These are phyloP conservation scores for Nysson spinosus DNA, from an alignment of 2,888 invertebrate genomes.

Conservation along the genomic window DNA sequence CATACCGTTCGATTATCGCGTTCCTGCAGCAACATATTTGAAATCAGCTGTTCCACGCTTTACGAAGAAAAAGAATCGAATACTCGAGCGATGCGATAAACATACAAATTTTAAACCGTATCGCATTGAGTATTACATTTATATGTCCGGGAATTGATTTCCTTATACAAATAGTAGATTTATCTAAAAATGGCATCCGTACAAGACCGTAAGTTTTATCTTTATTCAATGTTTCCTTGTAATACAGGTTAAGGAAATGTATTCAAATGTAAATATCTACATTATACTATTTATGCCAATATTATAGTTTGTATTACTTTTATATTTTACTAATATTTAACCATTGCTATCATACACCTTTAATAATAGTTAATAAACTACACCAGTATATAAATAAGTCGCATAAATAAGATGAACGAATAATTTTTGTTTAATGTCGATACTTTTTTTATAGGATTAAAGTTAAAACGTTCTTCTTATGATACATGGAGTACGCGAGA, in stretches of 20 bases:
- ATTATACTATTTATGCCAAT: no score
- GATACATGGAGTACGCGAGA: slow-evolving; percentile 93
- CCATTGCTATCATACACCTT: no score
- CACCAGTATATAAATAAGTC: no score
- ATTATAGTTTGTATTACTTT: no score
- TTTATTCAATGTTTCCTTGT: neutral
- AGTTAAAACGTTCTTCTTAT: slow-evolving; percentile 85
- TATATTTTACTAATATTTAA: no score
- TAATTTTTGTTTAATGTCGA: neutral
- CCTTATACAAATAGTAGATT: no score
- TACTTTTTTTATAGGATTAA: slow-evolving; percentile 68
- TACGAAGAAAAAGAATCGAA: slow-evolving; percentile 1
- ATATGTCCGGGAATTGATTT: no score
- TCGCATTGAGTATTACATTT: neutral
- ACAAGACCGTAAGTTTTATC: slow-evolving; percentile 62
- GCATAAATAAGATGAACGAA: neutral
- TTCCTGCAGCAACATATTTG: slow-evolving; percentile 33
- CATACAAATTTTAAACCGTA: neutral
- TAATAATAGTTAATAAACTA: no score
- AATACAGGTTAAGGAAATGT: slow-evolving; percentile 28
- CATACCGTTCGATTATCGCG: slow-evolving; percentile 38
- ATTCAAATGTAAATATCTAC: no score
- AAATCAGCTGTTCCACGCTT: slow-evolving; percentile 50
- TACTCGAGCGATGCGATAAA: neutral
- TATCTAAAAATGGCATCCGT: slow-evolving; percentile 62